These are phyloP conservation scores for Leptestheria dahalacensis DNA, from an alignment of 1,140 invertebrate genomes.

Conservation along the genomic window DNA sequence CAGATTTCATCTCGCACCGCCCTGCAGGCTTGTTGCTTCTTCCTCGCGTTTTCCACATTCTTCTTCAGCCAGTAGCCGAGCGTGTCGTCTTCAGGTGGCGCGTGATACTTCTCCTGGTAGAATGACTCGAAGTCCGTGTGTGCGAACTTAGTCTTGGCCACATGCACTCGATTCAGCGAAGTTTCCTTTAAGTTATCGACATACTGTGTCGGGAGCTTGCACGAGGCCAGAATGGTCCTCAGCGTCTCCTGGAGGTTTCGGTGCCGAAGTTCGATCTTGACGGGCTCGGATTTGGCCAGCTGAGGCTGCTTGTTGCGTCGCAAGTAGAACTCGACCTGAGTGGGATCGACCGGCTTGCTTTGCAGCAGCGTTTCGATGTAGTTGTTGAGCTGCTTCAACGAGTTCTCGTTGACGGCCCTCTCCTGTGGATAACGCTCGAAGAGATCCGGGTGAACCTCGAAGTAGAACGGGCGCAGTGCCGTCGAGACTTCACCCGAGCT, in stretches of 20 bases:
- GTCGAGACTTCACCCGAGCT: constrained; percentile 68
- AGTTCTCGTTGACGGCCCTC: constrained; percentile 80
- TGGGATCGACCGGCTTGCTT: constrained; percentile 38
- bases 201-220: constrained; percentile 66
- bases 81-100: neutral
- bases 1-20: constrained; percentile 48
- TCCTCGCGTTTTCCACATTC: constrained; percentile 42
- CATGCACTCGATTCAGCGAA: neutral
- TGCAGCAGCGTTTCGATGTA: constrained; percentile 57
- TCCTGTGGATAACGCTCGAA: constrained; percentile 81
- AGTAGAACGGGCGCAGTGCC: constrained; percentile 82
- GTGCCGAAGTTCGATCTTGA: constrained; percentile 51
- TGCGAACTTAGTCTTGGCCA: neutral
- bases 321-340: constrained; percentile 55
- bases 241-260: constrained; percentile 56
- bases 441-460: constrained; percentile 85
- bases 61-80: constrained; percentile 41
- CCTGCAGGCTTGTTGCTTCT: constrained; percentile 39
- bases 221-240: constrained; percentile 55
- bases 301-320: constrained; percentile 17
- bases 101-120: neutral
- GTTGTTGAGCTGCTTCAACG: constrained; percentile 69
- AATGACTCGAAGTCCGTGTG: neutral
- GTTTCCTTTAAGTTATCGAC: constrained; percentile 44
- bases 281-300: constrained; percentile 41